phyloP scores from a whole-genome alignment of 1,140 invertebrate genomes.

The Cydia pomonella region DNA sequence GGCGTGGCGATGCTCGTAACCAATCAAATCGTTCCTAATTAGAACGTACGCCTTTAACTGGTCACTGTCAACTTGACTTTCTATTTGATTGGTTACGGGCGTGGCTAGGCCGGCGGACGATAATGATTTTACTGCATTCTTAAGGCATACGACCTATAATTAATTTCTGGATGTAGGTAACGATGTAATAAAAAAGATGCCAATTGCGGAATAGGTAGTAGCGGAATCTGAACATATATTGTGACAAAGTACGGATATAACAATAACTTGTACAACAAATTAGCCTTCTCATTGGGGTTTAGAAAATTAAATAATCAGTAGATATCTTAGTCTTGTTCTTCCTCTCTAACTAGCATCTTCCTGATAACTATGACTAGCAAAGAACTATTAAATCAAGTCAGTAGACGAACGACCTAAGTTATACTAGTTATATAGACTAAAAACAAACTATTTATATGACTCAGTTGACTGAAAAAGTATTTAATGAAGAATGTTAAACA shows the following conservation, averaged over 20 bases:
- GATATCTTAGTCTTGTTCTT: neutral
- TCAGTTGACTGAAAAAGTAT: neutral
- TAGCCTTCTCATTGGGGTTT: too few species aligned
- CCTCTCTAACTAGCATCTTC: neutral
- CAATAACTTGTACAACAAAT: too few species aligned
- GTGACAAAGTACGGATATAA: too few species aligned
- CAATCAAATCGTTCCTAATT: too few species aligned
- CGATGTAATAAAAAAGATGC: neutral
- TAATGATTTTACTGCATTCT: too few species aligned
- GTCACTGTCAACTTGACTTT: too few species aligned
- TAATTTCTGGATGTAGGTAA: neutral
- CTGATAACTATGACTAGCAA: neutral
- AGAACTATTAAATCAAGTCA: constrained; percentile 8
- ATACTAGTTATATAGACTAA: too few species aligned
- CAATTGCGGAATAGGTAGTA: neutral
- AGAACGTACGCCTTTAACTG: too few species aligned
- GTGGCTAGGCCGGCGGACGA: too few species aligned
- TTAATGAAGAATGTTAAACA: neutral
- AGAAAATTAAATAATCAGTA: neutral
- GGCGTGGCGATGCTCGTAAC: too few species aligned
- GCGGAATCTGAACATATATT: neutral
- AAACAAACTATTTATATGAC: neutral
- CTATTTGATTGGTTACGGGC: too few species aligned
- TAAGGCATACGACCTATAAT: too few species aligned
- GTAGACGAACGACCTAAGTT: neutral